These are phyloP conservation scores for Philereme vetulata DNA, from an alignment of 2,888 invertebrate genomes.

Conservation along the genomic window DNA sequence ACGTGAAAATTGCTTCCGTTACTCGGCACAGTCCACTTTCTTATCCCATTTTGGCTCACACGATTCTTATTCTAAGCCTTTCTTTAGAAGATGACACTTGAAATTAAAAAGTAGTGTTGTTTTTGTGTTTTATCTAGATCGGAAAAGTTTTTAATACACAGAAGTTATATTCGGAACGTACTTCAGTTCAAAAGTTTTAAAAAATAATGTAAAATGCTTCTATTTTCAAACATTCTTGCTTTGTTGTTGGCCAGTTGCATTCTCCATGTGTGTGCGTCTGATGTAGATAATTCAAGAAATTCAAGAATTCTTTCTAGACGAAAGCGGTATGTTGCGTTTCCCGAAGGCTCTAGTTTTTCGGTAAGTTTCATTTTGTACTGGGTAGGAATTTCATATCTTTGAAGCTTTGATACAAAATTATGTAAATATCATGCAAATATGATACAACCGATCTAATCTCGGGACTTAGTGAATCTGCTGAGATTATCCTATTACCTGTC, in stretches of 20 bases:
- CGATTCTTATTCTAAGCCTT: conserved; percentile 36
- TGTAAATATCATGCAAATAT: conserved; percentile 27
- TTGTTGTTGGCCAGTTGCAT: conserved; percentile 33
- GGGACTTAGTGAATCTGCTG: conserved; percentile 20
- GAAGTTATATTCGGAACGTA: too few relatives aligned
- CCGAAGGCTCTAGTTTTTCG: conserved; percentile 88
- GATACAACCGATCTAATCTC: conserved; percentile 24
- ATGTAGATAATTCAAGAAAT: conserved; percentile 29
- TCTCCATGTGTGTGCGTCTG: conserved; percentile 34
- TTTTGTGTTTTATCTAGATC: not conserved
- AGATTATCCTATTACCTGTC: conserved; percentile 23
- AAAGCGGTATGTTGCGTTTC: conserved; percentile 87
- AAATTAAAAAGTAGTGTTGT: conserved; percentile 27
- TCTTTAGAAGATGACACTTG: conserved; percentile 32
- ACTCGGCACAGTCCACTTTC: conserved; percentile 40
- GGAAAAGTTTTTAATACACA: not conserved
- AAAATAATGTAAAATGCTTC: conserved; percentile 27
- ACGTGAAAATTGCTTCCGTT: conserved; percentile 44
- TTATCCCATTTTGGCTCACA: conserved; percentile 34
- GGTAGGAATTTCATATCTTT: conserved; percentile 24
- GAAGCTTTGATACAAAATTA: conserved; percentile 21
- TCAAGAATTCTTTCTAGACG: conserved; percentile 78
- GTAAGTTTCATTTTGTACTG: conserved; percentile 70
- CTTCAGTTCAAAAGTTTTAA: not conserved
- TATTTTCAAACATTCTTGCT: conserved; percentile 22